Evolutionary conservation across 2,888 invertebrate species (phyloP), one percentile per base, ranked within the genome.

Genomic region (Alviniconcha strummeri): DNA sequence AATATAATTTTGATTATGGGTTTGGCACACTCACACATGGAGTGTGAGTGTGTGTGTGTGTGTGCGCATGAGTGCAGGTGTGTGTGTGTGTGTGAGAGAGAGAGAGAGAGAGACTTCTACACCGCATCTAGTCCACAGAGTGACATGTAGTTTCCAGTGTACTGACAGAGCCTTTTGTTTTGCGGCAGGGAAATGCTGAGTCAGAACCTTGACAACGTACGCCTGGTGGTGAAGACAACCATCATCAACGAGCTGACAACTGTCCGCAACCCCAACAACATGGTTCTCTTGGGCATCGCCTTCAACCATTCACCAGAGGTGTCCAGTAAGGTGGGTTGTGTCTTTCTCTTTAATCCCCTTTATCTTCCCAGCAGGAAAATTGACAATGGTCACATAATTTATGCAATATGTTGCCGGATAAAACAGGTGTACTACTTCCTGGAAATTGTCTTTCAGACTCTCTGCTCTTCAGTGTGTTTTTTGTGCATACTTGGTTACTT

Each of bases 251-350:
- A 99, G 94, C 94, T 99, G 88, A 98, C 98, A 0, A 92, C 92
- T 15, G 96, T 97, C 91, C 96, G 98, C 85, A 98, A 98, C 94
- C 97, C 98, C 0, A 98, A 98, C 95, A 99, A 99, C 94, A 97
- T 98, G 96, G 96, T 97, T 15, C 96, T 98, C 94, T 95, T 99
- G 19, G 96, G 96, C 4, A 97, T 97, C 13, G 96, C 98, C 94
- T 97, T 98, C 92, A 97, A 97, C 94, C 96, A 96, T 55, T 95
- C 96, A 85, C 96, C 97, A 5, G 97, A 97, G 88, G 95, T 95
- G 75, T 96, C 98, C 80, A 97, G 98, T 0, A 96, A 91, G 91
- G 94, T 94, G 55, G 36, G 54, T 60, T 72, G 36, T 52, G 8
- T 74, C 11, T 74, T 36, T 74, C 2, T 54, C 5, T 74, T 74